phyloP scores from a whole-genome alignment of 1,140 invertebrate genomes.

The Lamellibrachia luymesi region DNA sequence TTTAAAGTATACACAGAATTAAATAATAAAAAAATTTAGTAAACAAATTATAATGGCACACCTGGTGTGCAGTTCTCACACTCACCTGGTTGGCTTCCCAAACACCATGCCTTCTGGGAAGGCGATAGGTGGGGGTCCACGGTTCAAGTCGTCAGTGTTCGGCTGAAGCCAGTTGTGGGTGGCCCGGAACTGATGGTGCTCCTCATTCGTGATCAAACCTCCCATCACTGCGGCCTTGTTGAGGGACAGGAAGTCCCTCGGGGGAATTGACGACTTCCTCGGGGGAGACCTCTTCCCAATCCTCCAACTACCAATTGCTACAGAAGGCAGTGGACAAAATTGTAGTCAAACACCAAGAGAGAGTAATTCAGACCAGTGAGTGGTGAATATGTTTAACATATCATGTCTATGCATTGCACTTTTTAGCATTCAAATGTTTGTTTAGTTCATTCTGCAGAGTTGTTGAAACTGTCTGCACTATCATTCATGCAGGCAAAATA shows the following conservation, averaged over 20 bases:
- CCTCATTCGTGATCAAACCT: conserved; percentile 46
- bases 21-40: too few species aligned
- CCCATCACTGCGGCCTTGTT: conserved; percentile 46
- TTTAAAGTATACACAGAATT: too few species aligned
- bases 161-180: conserved; percentile 46
- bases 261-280: background rate
- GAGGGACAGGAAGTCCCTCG: conserved; percentile 49
- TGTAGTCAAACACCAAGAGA: background rate
- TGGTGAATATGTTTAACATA: too few species aligned
- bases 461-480: background rate
- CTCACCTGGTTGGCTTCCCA: conserved; percentile 49
- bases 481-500: background rate
- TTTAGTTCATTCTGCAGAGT: too few species aligned
- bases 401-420: too few species aligned
- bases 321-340: background rate
- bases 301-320: background rate
- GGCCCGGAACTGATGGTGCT: conserved; percentile 47
- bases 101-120: conserved; percentile 49
- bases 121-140: conserved; percentile 28
- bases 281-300: background rate
- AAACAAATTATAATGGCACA: too few species aligned
- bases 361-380: too few species aligned
- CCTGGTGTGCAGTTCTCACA: background rate
- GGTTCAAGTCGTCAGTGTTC: conserved; percentile 26
- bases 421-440: too few species aligned